Evolutionary conservation across 2,797 vertebrate genomes (phyloP).

Genomic region (Carduelis carduelis): DNA sequence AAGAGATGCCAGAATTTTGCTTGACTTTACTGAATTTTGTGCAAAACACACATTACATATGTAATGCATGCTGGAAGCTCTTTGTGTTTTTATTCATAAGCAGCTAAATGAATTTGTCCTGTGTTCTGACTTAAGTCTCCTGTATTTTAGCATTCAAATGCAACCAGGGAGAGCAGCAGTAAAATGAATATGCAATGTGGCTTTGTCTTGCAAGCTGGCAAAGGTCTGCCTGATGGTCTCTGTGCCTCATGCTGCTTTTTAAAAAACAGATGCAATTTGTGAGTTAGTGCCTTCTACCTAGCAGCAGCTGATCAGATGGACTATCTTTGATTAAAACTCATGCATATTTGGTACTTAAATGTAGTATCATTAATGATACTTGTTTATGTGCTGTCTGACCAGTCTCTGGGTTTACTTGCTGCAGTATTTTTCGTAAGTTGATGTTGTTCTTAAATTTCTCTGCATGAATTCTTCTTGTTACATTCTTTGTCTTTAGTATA

Average conservation of each 20-base stretch:
- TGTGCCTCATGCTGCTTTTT: background rate
- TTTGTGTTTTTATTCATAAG: background rate
- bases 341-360: background rate
- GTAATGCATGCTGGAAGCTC: fast-evolving
- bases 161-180: background rate
- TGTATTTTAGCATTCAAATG: background rate
- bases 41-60: fast-evolving
- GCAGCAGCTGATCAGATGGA: background rate
- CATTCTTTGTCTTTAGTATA: background rate
- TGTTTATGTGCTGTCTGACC: background rate
- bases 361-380: background rate
- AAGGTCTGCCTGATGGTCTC: background rate
- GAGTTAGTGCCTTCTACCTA: background rate
- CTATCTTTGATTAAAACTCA: background rate
- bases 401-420: background rate
- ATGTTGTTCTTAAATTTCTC: background rate
- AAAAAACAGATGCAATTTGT: background rate
- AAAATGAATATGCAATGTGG: background rate
- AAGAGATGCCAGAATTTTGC: background rate
- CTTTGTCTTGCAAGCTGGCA: background rate
- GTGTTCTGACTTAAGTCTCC: background rate
- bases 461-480: background rate
- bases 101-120: background rate
- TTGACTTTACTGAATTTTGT: background rate
- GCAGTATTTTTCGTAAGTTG: conserved; percentile 11